Evolutionary conservation across 2,888 invertebrate genomes (phyloP), one percentile per base, ranked within the genome.

Genomic region (Erebia ligea): DNA sequence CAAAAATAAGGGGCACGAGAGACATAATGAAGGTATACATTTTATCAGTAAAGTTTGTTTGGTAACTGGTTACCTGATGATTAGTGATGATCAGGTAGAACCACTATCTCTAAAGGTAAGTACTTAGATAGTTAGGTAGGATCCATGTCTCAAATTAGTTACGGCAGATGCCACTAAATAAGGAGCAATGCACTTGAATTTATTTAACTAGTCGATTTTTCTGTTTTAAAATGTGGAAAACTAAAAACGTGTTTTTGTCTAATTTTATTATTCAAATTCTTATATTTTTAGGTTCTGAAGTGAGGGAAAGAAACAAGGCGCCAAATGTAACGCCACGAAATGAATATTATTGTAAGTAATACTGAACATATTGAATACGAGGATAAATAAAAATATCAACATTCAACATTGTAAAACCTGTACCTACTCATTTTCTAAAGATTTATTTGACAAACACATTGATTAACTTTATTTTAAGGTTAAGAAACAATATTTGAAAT

Each of bases 281-380:
- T 25, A 19, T 58, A 21, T 52, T 69, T 25, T 34, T 15, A 91
- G 92, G 91, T 67, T 84, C 89, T 65, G 92, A 92, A 75, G 81
- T 83, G 13, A 86, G 86, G 64, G 92, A 92, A 67, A 84, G 90
- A 69, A 89, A 79, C 73, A 92, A 92, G 81, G 83, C 85, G 71
- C 83, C 89, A 8, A 92, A 88, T 77, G 86, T 86, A 69, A 89
- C 89, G 5, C 93, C 92, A 5, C 85, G 86, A 74, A 92, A 92
- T 75, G 93, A 93, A 77, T 93, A 93, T 78, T 93, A 94, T 82
- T 94, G 94, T 94, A 84, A 94, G 94, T 94, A 81, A 73, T 50
- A 2, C 17, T 10, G 17, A n/a, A 50, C n/a, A 50, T 50, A 15
- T 62, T 10, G 48, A 42, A 59, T 58, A 9, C 15, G 42, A 11